A percentile compares a stretch with the other conserved stretches of the same genome.
Conservation (phyloP, 2,113 vertebrate genomes). For the Muntiacus muntjak region DNA sequence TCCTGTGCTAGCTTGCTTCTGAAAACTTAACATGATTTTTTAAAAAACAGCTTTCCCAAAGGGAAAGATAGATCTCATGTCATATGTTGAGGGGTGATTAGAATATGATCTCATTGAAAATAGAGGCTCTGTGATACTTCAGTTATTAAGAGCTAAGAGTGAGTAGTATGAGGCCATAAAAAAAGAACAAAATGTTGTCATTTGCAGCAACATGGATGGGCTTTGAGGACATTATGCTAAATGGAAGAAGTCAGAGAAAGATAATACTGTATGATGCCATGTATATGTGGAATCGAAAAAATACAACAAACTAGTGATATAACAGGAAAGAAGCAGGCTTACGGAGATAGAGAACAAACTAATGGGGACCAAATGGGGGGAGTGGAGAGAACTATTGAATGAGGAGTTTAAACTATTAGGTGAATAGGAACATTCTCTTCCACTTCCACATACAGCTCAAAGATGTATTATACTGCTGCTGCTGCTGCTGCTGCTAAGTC, state of each 20-base stretch:
- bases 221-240: neutral
- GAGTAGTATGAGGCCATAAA: neutral
- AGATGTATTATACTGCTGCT: neutral
- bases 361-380: no score
- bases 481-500: no score
- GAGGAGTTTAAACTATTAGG: neutral
- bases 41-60: constrained; percentile 15
- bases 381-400: neutral
- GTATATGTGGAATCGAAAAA: neutral
- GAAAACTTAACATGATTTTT: neutral
- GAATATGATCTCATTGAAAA: neutral
- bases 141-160: neutral
- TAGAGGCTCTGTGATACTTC: neutral
- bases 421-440: neutral
- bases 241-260: neutral
- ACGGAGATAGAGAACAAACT: neutral
- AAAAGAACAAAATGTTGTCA: neutral
- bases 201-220: neutral
- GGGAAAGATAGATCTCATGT: neutral
- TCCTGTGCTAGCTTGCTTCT: neutral
- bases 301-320: neutral
- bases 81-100: neutral
- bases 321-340: neutral
- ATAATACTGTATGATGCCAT: neutral
- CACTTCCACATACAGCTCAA: no score